Percentiles rank a stretch among this genome's conserved stretches.
These are phyloP conservation scores for Thryonomys swinderianus DNA, from an alignment of 2,113 vertebrate species.

Conservation along the genomic window DNA sequence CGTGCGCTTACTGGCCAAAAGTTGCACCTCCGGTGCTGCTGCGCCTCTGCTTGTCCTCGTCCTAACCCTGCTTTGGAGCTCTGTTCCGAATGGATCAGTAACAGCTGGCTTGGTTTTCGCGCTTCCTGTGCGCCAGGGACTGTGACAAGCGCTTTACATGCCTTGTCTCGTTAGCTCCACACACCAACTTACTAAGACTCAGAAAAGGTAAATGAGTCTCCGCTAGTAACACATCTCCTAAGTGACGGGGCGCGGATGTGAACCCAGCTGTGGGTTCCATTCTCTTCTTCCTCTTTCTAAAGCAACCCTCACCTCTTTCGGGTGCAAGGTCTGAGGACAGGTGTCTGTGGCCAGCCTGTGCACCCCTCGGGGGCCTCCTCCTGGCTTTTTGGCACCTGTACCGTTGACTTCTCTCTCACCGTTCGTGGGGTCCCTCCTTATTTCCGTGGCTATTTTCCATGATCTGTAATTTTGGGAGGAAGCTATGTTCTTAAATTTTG, in stretches of 20 bases:
- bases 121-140: not conserved
- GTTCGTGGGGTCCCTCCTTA: not conserved
- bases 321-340: not conserved
- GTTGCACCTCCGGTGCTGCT: not conserved
- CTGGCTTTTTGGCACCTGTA: not conserved
- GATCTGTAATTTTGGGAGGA: not conserved
- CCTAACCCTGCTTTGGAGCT: not conserved
- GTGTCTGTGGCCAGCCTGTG: not conserved
- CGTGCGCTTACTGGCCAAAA: slow-evolving; percentile 30
- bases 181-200: not conserved
- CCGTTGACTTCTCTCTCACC: not conserved
- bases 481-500: not conserved
- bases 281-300: not conserved
- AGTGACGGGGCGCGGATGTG: not conserved
- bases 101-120: not conserved
- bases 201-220: not conserved
- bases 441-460: not conserved
- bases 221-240: not conserved
- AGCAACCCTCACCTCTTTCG: not conserved
- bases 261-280: not conserved
- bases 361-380: not conserved
- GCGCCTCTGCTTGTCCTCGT: fast-evolving
- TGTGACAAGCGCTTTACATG: not conserved
- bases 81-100: fast-evolving
- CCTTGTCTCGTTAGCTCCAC: not conserved